Base-by-base conservation (phyloP, 2,113 vertebrate species). In the Notiomystis cincta region DNA sequence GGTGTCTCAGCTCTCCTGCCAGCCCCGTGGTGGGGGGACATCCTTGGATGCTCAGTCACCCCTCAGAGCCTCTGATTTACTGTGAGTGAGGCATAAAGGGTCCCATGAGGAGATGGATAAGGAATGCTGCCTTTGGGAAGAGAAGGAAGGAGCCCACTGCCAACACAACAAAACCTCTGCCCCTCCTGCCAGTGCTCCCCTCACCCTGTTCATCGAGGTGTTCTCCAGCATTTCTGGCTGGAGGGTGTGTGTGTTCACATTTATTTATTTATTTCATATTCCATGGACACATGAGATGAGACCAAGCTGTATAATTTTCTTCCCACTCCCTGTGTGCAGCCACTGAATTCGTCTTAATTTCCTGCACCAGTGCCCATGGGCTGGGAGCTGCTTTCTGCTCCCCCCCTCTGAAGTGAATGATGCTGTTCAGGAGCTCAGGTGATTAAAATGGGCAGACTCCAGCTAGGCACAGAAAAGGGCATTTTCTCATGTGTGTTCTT, bases 321-420 rank as follows among this genome's bases (percentile, higher is more conserved):
- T 66, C 69, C 44, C 48, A 4, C 47, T 91, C 77, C n/a, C 66
- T 30, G 20, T 54, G 87, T 47, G 72, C 85, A 93, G 75, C 40
- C 85, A 65, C 62, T 73, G 84, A 66, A 54, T 92, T 96, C 2
- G 0, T 71, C 89, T 84, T 96, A 81, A 94, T 96, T 96, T 97
- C 93, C 81, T 90, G 94, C 96, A 77, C 82, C 93, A 78, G 86
- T 92, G 82, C 89, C 80, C 18, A 1, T 81, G 80, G 79, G 13
- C 67, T 45, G 72, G 93, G 91, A 93, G 61, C 37, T 79, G 84
- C 5, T 67, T 66, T 47, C 60, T 87, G 83, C 57, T 56, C 57
- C 66, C 57, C 60, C 57, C 66, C 80, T 3, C 2, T 8, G 61
- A 19, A 89, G 73, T 17, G 89, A 72, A 5, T 62, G 94, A 77